Percentiles rank a stretch among this genome's conserved stretches.
Conservation (phyloP, 1,140 invertebrate species). For the Rhyacophila brunnea region DNA sequence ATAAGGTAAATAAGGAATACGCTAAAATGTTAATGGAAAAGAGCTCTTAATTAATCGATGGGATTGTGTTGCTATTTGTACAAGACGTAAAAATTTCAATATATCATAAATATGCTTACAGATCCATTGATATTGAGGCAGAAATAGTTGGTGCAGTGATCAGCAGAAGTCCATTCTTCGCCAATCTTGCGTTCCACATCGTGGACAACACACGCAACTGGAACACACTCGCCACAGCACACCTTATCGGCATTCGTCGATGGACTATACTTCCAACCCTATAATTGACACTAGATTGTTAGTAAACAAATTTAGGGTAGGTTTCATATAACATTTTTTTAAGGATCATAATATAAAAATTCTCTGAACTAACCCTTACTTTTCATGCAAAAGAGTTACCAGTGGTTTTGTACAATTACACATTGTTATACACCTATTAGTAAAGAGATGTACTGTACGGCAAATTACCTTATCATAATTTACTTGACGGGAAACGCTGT, state of each 20-base stretch:
- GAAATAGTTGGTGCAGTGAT: conserved; percentile 59
- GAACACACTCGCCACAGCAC: conserved; percentile 67
- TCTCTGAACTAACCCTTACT: background rate
- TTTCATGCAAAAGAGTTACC: background rate
- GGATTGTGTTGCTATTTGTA: too few relatives aligned
- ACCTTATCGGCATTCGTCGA: conserved; percentile 48
- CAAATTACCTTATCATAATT: too few relatives aligned
- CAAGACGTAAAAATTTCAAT: too few relatives aligned
- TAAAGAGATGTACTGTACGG: too few relatives aligned
- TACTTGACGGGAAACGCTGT: too few relatives aligned
- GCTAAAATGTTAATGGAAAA: too few relatives aligned
- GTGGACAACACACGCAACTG: conserved; percentile 61
- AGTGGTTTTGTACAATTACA: background rate
- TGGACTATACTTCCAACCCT: conserved; percentile 51
- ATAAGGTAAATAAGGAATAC: too few relatives aligned
- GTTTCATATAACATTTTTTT: background rate
- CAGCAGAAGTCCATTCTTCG: conserved; percentile 56
- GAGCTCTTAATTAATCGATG: too few relatives aligned
- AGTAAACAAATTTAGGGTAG: background rate
- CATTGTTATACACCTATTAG: too few relatives aligned
- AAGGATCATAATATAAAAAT: background rate
- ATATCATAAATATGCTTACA: too few relatives aligned
- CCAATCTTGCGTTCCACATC: conserved; percentile 51
- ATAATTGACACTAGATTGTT: conserved; percentile 3
- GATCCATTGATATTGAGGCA: conserved; percentile 55